Evolutionary conservation across 2,113 vertebrate genomes (phyloP).

Genomic region (Chlorodrepanis virens): DNA sequence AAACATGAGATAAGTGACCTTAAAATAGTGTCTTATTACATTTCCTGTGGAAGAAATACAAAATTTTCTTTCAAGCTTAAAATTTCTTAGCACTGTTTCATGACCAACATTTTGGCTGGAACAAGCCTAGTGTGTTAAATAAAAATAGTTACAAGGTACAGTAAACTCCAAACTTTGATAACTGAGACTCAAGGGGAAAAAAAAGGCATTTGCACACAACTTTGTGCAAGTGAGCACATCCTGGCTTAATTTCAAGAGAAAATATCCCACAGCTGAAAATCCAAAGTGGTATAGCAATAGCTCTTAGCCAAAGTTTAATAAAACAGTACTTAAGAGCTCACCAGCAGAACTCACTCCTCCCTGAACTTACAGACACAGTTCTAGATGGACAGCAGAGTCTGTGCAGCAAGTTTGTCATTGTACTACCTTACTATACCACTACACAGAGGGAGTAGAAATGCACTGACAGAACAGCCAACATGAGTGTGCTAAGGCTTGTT

Average conservation of each 20-base stretch:
- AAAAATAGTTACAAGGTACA: background rate
- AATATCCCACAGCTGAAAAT: slow-evolving; percentile 12
- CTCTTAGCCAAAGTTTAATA: background rate
- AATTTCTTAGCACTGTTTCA: background rate
- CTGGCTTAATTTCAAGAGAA: slow-evolving; percentile 19
- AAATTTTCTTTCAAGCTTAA: background rate
- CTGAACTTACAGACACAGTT: background rate
- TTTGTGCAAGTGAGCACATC: background rate
- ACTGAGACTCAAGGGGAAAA: background rate
- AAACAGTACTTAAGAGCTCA: background rate
- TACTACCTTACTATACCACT: background rate
- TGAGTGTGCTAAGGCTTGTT: background rate
- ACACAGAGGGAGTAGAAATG: background rate
- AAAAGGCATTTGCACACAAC: background rate
- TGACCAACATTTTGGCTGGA: background rate
- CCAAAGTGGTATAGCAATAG: background rate
- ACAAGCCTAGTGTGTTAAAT: background rate
- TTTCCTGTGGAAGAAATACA: background rate
- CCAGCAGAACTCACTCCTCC: background rate
- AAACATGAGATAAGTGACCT: background rate
- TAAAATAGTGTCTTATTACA: background rate
- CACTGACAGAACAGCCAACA: background rate
- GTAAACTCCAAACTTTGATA: background rate
- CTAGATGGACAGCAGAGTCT: background rate
- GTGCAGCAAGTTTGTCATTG: accelerated